Base-by-base conservation (phyloP, 2,797 vertebrate species). In the Enteromius afrohamiltoni region DNA sequence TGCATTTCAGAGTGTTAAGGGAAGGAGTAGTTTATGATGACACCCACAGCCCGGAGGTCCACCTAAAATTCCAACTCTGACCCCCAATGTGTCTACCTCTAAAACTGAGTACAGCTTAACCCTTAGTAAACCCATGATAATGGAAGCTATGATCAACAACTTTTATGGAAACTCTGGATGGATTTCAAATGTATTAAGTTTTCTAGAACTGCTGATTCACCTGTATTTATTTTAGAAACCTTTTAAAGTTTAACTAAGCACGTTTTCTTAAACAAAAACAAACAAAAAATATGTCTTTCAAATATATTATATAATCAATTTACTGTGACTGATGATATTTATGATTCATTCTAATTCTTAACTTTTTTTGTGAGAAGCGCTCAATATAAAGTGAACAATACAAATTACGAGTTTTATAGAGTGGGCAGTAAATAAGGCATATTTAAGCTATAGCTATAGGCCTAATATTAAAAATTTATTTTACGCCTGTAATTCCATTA, bases 31-130 rank as follows among this genome's bases (percentile, higher is more conserved):
- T 95, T 95, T 94, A 95, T 93, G 94, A 94, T 94, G 93, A 94
- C 93, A 95, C 94, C 93, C 92, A 91, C 91, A 88, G 94, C 95
- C 94, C 90, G 91, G 86, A 95, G 94, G 94, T 92, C 93, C 94
- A 95, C 93, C 94, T 94, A 91, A 95, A 93, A 95, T 95, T 95
- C 94, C 94, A 89, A 88, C 92, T 89, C 87, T 91, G 91, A 94
- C 91, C 91, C 89, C 89, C 89, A 80, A 77, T 87, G 85, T 86
- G 78, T 88, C 86, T 70, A 83, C 79, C 81, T 83, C 53, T 76
- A 62, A 77, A 84, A 71, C 68, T 65, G 26, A 67, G 37, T 71
- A 51, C n/a, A 74, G 42, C 21, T 87, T 87, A 89, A 77, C 76
- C 75, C 85, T 83, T 77, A 60, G 73, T 51, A 78, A 64, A 83